These are phyloP conservation scores for Cromileptes altivelis DNA, from an alignment of 2,113 vertebrate species.

Conservation along the genomic window DNA sequence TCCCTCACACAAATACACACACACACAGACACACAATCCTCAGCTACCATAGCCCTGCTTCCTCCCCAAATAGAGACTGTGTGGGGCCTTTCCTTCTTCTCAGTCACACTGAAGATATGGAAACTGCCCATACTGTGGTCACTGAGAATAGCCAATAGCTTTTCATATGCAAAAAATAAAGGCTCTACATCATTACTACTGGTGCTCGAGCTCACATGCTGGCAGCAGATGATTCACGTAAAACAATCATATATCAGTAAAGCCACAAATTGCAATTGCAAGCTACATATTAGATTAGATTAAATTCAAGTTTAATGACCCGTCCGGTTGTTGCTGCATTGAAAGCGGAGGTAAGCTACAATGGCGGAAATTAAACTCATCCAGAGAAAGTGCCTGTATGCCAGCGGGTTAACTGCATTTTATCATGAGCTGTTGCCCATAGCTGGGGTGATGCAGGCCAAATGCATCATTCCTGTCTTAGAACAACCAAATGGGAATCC, in stretches of 20 bases:
- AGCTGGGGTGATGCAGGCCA: constrained; percentile 18
- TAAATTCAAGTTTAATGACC: constrained; percentile 27
- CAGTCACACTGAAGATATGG: constrained; percentile 33
- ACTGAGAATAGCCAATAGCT: constrained; percentile 39
- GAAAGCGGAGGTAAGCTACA: neutral
- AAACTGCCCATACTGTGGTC: constrained; percentile 55
- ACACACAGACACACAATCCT: constrained; percentile 11
- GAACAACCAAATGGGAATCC: constrained; percentile 57
- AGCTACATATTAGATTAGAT: constrained; percentile 33
- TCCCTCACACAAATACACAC: constrained; percentile 19
- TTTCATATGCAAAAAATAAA: constrained; percentile 51
- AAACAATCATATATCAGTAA: constrained; percentile 22
- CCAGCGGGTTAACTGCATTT: constrained; percentile 29
- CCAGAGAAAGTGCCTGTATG: constrained; percentile 10
- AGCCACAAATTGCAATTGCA: constrained; percentile 28
- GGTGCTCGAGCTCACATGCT: constrained; percentile 15
- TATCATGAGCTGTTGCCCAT: constrained; percentile 35
- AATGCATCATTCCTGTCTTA: constrained; percentile 57
- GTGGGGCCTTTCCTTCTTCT: constrained; percentile 49
- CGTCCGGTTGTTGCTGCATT: neutral
- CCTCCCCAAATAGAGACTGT: constrained; percentile 46
- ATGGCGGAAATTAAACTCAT: constrained; percentile 14
- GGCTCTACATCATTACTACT: constrained; percentile 18
- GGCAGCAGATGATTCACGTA: constrained; percentile 28
- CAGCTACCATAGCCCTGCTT: constrained; percentile 27